These are phyloP conservation scores for Atta cephalotes DNA, from an alignment of 1,140 invertebrate genomes.

Conservation along the genomic window DNA sequence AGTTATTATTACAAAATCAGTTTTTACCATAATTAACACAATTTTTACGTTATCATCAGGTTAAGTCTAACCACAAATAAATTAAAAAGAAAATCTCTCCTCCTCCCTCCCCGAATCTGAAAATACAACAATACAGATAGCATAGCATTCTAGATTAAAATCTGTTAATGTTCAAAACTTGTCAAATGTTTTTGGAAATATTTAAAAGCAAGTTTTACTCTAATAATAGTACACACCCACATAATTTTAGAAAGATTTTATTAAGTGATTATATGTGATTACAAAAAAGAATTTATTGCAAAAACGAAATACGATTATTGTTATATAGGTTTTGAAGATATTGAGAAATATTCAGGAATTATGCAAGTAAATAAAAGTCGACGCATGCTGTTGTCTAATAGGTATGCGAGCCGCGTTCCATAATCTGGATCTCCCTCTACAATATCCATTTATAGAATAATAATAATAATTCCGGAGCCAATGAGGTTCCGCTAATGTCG, in stretches of 20 bases:
- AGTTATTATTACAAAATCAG: too few relatives aligned
- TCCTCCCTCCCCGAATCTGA: neutral
- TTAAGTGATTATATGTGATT: neutral
- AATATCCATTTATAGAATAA: slow-evolving; percentile 75
- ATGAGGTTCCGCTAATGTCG: slow-evolving; percentile 80
- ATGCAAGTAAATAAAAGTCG: slow-evolving; percentile 17
- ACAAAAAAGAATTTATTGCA: neutral
- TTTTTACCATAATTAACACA: too few relatives aligned
- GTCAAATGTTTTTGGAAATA: neutral
- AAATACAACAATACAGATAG: neutral
- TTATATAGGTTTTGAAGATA: neutral
- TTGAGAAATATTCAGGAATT: neutral
- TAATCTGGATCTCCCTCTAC: slow-evolving; percentile 60
- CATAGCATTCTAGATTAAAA: neutral
- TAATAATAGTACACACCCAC: neutral
- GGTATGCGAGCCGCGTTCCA: slow-evolving; percentile 56
- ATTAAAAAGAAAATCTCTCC: too few relatives aligned
- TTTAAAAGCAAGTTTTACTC: neutral
- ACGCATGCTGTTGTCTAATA: slow-evolving; percentile 46
- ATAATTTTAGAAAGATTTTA: neutral
- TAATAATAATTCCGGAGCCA: slow-evolving; percentile 74
- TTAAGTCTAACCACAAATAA: too few relatives aligned
- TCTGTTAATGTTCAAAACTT: neutral
- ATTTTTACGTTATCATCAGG: too few relatives aligned
- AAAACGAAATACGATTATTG: neutral